phyloP scores from a whole-genome alignment of 2,888 invertebrate genomes.

The Leistus spinibarbis region DNA sequence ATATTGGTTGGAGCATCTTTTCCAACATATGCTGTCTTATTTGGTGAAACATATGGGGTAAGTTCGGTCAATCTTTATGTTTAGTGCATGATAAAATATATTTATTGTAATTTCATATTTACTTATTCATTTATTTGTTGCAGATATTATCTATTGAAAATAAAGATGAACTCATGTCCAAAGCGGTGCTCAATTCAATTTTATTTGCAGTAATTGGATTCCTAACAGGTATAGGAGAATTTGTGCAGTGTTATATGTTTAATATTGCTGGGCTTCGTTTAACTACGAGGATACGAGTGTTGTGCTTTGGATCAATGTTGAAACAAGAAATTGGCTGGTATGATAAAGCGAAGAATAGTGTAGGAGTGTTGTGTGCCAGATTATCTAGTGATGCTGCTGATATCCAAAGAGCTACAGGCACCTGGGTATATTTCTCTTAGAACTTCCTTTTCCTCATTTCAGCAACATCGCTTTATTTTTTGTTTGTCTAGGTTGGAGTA shows the following conservation, averaged over 20 bases:
- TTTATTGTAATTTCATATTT: not conserved
- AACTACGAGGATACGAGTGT: constrained; percentile 66
- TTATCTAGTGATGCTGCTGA: constrained; percentile 57
- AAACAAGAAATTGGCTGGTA: constrained; percentile 72
- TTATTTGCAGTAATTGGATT: constrained; percentile 70
- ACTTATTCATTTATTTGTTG: too few species aligned
- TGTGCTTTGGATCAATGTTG: constrained; percentile 58
- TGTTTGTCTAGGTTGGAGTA: constrained; percentile 67
- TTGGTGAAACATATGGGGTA: constrained; percentile 78
- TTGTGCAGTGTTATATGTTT: constrained; percentile 75
- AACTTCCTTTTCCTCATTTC: too few species aligned
- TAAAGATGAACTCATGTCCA: constrained; percentile 60
- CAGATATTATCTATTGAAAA: constrained; percentile 68
- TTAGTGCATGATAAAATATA: too few species aligned
- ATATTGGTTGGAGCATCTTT: constrained; percentile 72
- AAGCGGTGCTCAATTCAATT: constrained; percentile 66
- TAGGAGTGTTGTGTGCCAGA: constrained; percentile 72
- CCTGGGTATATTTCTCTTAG: constrained; percentile 23
- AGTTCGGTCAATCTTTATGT: too few species aligned
- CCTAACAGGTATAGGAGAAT: constrained; percentile 69
- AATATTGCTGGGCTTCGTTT: constrained; percentile 78
- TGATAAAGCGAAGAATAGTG: constrained; percentile 70
- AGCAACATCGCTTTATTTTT: too few species aligned
- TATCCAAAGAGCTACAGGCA: constrained; percentile 31
- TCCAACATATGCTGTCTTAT: constrained; percentile 77